A percentile compares a stretch with the other conserved stretches of the same genome.
Evolutionary conservation across 2,888 invertebrate genomes (phyloP).

Genomic region (Drosophila tripunctata): DNA sequence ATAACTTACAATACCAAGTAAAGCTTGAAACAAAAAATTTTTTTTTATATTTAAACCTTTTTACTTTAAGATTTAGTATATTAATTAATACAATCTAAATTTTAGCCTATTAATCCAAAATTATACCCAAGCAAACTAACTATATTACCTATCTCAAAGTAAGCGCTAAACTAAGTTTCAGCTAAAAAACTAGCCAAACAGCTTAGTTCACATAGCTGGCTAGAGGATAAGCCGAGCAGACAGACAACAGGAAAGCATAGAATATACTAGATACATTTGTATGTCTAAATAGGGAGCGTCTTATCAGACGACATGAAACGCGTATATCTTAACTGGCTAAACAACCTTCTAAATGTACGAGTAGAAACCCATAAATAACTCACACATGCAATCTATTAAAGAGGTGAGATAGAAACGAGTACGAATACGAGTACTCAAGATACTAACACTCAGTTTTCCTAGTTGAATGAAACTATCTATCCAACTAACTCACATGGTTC

Average conservation of each 20-base stretch:
- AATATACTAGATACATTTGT: no score
- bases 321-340: constrained; percentile 22
- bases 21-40: no score
- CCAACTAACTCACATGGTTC: neutral
- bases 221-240: neutral
- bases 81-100: no score
- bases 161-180: no score
- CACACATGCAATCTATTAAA: constrained; percentile 14
- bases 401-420: neutral
- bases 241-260: neutral
- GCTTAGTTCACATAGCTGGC: neutral
- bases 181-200: no score
- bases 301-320: constrained; percentile 6
- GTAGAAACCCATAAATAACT: constrained; percentile 20
- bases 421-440: neutral
- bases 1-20: no score
- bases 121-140: no score
- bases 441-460: constrained; percentile 21
- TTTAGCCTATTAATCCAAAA: no score
- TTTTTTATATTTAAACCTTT: no score
- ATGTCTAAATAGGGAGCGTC: constrained; percentile 4
- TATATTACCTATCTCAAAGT: no score
- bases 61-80: no score
- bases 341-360: constrained; percentile 13
- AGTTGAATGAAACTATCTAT: constrained; percentile 19